These are phyloP conservation scores for Myioborus miniatus DNA, from an alignment of 2,797 vertebrate species.

Conservation along the genomic window DNA sequence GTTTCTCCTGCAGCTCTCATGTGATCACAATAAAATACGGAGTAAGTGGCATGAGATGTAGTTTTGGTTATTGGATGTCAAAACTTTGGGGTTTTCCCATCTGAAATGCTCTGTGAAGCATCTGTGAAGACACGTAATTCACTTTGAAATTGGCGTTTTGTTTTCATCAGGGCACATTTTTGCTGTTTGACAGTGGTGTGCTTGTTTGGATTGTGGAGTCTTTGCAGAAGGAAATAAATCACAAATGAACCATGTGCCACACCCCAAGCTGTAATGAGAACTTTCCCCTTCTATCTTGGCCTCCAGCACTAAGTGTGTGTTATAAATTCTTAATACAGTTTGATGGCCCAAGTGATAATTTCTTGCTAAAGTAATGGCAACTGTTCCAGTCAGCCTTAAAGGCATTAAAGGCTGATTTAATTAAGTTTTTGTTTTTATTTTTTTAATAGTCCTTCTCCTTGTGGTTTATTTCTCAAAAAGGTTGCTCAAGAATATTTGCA, in stretches of 20 bases:
- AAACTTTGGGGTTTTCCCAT: background rate
- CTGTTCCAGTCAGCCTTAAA: background rate
- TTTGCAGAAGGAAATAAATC: background rate
- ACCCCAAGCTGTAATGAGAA: background rate
- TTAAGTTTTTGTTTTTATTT: background rate
- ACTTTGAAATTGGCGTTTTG: background rate
- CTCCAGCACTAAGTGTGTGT: background rate
- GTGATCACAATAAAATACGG: background rate
- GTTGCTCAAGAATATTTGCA: background rate
- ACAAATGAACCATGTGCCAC: background rate
- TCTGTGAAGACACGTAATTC: background rate
- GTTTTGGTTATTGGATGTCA: background rate
- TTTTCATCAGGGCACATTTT: background rate
- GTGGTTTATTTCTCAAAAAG: background rate
- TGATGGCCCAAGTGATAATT: background rate
- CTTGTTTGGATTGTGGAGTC: background rate
- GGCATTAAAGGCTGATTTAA: background rate
- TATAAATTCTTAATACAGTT: slow-evolving; percentile 6
- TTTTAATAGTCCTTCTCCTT: background rate
- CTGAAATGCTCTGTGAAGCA: background rate
- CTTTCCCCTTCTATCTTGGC: background rate
- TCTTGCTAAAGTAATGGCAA: background rate
- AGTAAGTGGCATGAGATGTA: rapidly evolving
- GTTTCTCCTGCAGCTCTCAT: background rate
- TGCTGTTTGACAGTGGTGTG: background rate